Evolutionary conservation across 1,140 invertebrate species (phyloP).

Genomic region (Rhopalosiphum maidis): DNA sequence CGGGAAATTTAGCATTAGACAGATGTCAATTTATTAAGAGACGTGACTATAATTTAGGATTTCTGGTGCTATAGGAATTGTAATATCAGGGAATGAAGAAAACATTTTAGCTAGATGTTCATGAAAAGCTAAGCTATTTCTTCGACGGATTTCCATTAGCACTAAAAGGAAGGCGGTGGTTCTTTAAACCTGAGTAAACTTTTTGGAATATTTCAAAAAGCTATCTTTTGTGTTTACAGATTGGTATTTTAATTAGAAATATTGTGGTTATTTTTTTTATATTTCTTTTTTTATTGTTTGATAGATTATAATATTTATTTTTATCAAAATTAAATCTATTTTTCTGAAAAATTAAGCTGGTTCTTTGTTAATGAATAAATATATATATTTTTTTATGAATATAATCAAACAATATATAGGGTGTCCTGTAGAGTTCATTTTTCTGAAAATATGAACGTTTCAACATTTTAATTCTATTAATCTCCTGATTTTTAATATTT

Average conservation of each 20-base stretch:
- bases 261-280: not conserved
- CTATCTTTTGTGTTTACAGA: slow-evolving; percentile 8
- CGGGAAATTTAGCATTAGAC: not conserved
- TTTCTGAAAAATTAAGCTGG: not conserved
- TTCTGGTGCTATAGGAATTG: not conserved
- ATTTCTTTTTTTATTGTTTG: slow-evolving; percentile 4
- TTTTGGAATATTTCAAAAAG: not conserved
- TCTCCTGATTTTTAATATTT: too few relatives aligned
- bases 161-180: not conserved
- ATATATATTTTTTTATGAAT: not conserved
- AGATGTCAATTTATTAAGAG: not conserved
- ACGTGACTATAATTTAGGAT: not conserved
- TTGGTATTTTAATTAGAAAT: slow-evolving; percentile 14
- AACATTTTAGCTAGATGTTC: not conserved
- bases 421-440: too few relatives aligned
- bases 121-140: not conserved
- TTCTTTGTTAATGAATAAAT: not conserved
- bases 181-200: not conserved
- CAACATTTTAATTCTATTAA: too few relatives aligned
- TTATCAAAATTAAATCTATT: slow-evolving; percentile 6
- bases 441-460: too few relatives aligned
- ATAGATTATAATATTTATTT: not conserved
- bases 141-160: not conserved
- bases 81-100: not conserved
- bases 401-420: not conserved